phyloP scores from a whole-genome alignment of 1,140 invertebrate genomes.

The Zaprionus gabonicus region DNA sequence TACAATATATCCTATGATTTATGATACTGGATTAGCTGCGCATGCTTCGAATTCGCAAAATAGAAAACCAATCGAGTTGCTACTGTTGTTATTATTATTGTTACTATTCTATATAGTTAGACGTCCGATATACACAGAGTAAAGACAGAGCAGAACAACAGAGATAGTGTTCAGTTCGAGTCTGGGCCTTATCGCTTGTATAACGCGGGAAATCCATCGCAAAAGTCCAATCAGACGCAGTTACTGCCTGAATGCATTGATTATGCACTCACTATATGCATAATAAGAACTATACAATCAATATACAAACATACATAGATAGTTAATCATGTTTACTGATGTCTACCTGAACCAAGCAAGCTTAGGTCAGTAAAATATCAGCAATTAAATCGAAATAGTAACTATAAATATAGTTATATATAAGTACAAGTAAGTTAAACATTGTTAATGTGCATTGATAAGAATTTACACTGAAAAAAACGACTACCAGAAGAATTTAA shows the following conservation, averaged over 20 bases:
- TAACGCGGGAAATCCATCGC: neutral
- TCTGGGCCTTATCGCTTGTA: constrained; percentile 24
- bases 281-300: neutral
- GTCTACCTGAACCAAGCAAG: neutral
- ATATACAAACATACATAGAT: neutral
- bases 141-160: constrained; percentile 8
- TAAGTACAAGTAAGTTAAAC: neutral
- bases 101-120: neutral
- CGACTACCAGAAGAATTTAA: neutral
- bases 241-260: constrained; percentile 36
- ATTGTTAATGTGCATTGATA: neutral
- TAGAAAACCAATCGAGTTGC: constrained; percentile 21
- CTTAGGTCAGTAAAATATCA: constrained; percentile 1
- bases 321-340: neutral
- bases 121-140: neutral
- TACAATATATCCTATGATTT: constrained; percentile 1
- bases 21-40: constrained; percentile 8
- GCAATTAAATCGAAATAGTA: neutral
- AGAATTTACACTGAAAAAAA: neutral
- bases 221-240: constrained; percentile 15
- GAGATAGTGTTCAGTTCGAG: constrained; percentile 6
- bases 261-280: constrained; percentile 18
- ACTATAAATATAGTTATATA: neutral
- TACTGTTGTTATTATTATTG: neutral
- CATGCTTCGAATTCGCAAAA: constrained; percentile 47